Evolutionary conservation across 2,888 invertebrate species (phyloP), one percentile per base, ranked within the genome.

Genomic region (Nyleta sp.): DNA sequence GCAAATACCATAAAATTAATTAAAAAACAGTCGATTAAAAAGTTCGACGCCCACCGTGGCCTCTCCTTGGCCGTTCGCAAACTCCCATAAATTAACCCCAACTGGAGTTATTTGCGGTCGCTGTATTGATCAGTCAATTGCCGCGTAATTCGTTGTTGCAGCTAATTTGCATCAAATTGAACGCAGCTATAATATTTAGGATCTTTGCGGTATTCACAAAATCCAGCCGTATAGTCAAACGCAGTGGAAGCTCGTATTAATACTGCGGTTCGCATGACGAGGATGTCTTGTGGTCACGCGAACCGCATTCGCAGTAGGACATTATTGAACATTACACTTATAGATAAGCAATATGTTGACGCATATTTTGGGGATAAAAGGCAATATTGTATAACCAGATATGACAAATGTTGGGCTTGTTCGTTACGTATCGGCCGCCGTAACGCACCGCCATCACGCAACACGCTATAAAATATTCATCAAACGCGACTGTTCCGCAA

Each of bases 261-360:
- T 67, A 55, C 60, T 62, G 72, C 53, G 77, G 80, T 52, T 81
- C 79, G 82, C 81, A 80, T 84, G 81, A 78, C 75, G 74, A 81
- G 83, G 83, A 81, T 84, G 83, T 77, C 82, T 82, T 80, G 83
- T 79, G 81, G 82, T 84, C 85, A 85, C 85, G 85, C 85, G 81
- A 85, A 70, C 80, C 72, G 62, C 76, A 64, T 82, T 83, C 70
- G 80, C 80, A 76, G 71, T 80, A 81, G 82, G 76, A 84, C 81
- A 83, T 85, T 84, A 84, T 84, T 81, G 84, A 82, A 84, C 85
- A 83, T 84, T 83, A 83, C 82, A 83, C 82, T 85, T 83, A 85
- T 85, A 85, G 84, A 85, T 85, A 85, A 83, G 84, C 84, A 76
- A 80, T 79, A 73, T 59, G 65, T 73, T 65, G 57, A 59, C 35